A percentile compares a stretch with the other conserved stretches of the same genome.
These are phyloP conservation scores for Hormiphora californensis DNA, from an alignment of 37 sponge, comb jelly and placozoan genomes.

Conservation along the genomic window DNA sequence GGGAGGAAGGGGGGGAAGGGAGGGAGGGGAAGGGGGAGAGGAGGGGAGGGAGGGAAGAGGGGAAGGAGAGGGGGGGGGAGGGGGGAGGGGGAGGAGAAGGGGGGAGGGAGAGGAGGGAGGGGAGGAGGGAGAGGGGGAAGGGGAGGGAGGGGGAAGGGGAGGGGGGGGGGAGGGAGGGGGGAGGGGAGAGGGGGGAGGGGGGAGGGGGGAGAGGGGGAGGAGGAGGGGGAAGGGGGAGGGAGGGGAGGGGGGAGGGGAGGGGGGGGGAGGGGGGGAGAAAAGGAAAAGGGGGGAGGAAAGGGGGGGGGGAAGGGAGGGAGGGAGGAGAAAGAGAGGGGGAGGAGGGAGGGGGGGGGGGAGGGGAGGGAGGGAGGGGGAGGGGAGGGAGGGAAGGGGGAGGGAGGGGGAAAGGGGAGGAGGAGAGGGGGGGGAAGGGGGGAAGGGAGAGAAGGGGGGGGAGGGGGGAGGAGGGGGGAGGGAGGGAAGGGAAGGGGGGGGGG, in stretches of 20 bases:
- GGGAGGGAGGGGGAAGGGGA: background rate
- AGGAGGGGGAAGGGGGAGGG: background rate
- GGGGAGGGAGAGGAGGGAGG: background rate
- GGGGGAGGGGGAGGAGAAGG: background rate
- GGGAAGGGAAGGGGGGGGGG: background rate
- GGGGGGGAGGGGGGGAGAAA: background rate
- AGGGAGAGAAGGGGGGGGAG: background rate
- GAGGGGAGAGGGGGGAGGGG: background rate
- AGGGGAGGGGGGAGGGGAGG: background rate
- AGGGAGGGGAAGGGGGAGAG: background rate
- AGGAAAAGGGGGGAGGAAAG: background rate
- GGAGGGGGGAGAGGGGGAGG: background rate
- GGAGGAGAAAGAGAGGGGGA: background rate
- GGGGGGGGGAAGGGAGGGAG: background rate
- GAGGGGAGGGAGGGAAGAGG: background rate
- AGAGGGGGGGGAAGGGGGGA: background rate
- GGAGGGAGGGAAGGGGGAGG: background rate
- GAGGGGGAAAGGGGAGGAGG: background rate
- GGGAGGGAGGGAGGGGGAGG: background rate
- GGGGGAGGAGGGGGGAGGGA: background rate
- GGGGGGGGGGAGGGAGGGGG: background rate
- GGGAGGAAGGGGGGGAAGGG: background rate
- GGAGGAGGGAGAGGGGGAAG: background rate
- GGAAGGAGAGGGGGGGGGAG: background rate
- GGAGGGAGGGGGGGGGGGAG: background rate